A percentile compares a stretch with the other conserved stretches of the same genome.
Evolutionary conservation across 2,113 vertebrate genomes (phyloP).

Genomic region (Varanus komodoensis): DNA sequence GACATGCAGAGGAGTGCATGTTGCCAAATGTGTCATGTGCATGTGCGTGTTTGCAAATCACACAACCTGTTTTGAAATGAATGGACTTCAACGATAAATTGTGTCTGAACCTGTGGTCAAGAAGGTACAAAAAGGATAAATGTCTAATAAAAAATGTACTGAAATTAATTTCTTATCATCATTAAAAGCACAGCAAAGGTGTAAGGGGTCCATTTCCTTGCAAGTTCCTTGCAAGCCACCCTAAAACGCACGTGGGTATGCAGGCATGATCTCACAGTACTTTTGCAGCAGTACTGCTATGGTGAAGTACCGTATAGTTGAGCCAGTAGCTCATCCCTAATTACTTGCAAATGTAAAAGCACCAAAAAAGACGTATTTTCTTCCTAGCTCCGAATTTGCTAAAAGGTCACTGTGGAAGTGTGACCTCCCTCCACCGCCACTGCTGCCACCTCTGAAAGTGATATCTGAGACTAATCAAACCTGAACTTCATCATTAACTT

Average conservation of each 20-base stretch:
- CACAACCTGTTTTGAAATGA: too few relatives aligned
- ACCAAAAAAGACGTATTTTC: slow-evolving; percentile 47
- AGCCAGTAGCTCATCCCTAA: slow-evolving; percentile 22
- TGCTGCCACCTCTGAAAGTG: slow-evolving; percentile 41
- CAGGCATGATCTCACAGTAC: rapidly evolving
- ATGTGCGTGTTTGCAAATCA: too few relatives aligned
- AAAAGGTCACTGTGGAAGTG: slow-evolving; percentile 74
- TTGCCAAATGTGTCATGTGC: too few relatives aligned
- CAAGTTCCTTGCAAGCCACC: not conserved
- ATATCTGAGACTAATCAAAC: slow-evolving; percentile 72
- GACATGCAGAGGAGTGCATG: too few relatives aligned
- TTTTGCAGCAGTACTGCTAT: not conserved
- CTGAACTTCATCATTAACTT: slow-evolving; percentile 62
- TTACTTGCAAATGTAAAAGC: slow-evolving; percentile 54
- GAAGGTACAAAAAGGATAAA: too few relatives aligned
- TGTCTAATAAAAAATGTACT: too few relatives aligned
- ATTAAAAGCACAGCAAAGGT: not conserved
- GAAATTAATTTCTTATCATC: too few relatives aligned
- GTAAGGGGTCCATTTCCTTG: not conserved
- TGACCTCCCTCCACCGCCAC: slow-evolving; percentile 7
- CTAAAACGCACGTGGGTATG: too few relatives aligned
- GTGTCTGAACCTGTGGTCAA: too few relatives aligned
- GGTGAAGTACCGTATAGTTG: not conserved
- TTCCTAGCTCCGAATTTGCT: slow-evolving; percentile 59
- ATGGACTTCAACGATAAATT: too few relatives aligned